phyloP scores from a whole-genome alignment of 92 coral and sea anemone genomes.

The Galaxea fascicularis region DNA sequence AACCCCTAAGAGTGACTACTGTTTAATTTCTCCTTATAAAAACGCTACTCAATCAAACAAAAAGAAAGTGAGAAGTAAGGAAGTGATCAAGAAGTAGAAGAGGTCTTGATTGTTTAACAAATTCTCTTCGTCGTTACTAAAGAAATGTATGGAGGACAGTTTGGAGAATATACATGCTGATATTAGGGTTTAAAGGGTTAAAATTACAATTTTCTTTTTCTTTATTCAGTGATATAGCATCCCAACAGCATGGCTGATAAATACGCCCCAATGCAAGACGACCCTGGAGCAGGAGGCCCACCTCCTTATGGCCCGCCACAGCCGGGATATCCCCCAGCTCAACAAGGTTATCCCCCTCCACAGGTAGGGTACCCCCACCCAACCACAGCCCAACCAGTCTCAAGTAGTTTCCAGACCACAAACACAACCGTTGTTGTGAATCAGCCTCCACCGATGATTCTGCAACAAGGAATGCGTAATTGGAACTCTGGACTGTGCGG shows the following conservation, averaged over 20 bases:
- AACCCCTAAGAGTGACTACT: no score
- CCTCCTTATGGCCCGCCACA: constrained; percentile 39
- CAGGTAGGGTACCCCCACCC: constrained; percentile 23
- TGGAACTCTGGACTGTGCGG: constrained; percentile 77
- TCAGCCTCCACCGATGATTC: constrained; percentile 41
- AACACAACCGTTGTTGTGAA: constrained; percentile 64
- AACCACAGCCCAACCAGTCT: constrained; percentile 5
- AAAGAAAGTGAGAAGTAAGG: no score
- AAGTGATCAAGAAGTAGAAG: no score
- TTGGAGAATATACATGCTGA: no score
- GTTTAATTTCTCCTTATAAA: no score
- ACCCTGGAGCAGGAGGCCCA: constrained; percentile 16
- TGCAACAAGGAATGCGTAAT: constrained; percentile 64
- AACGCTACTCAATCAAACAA: no score
- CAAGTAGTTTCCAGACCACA: not conserved
- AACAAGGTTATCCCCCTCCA: constrained; percentile 10
- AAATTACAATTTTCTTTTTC: no score
- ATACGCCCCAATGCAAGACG: constrained; percentile 49
- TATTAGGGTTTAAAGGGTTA: no score
- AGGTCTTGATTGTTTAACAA: no score
- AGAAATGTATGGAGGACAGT: no score
- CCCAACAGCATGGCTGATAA: constrained; percentile 23
- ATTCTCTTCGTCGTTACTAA: no score
- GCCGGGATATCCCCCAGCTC: not conserved
- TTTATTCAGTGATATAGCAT: not conserved